Evolutionary conservation across 2,113 vertebrate species (phyloP).

Genomic region (Muscicapa adusta): DNA sequence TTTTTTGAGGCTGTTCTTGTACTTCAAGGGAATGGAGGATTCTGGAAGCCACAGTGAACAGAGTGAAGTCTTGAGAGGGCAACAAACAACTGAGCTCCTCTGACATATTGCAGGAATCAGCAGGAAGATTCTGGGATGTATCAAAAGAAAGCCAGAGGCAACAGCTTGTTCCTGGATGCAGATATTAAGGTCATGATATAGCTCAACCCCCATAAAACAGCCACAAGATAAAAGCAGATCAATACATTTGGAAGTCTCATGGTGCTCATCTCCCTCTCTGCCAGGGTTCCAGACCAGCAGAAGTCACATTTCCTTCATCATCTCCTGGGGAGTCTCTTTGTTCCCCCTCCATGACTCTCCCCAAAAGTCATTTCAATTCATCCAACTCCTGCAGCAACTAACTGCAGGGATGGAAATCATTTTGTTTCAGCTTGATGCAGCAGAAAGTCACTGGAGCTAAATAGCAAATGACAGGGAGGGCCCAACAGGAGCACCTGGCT

Average conservation of each 20-base stretch:
- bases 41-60: background rate
- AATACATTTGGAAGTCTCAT: background rate
- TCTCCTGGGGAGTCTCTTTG: background rate
- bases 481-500: background rate
- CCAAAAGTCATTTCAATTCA: conserved; percentile 39
- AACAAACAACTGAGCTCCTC: background rate
- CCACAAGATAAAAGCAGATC: background rate
- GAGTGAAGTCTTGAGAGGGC: background rate
- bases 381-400: background rate
- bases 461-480: conserved; percentile 38
- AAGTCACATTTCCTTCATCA: background rate
- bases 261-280: background rate
- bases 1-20: background rate
- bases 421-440: conserved; percentile 43
- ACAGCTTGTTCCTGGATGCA: background rate
- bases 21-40: background rate
- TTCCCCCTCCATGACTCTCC: background rate
- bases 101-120: background rate
- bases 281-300: background rate
- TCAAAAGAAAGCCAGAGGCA: conserved; percentile 24
- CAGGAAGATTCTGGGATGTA: conserved; percentile 3
- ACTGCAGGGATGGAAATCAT: conserved; percentile 49
- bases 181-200: background rate
- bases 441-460: conserved; percentile 19
- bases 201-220: background rate